Evolutionary conservation across 2,113 vertebrate species (phyloP).

Genomic region (Anolis carolinensis): DNA sequence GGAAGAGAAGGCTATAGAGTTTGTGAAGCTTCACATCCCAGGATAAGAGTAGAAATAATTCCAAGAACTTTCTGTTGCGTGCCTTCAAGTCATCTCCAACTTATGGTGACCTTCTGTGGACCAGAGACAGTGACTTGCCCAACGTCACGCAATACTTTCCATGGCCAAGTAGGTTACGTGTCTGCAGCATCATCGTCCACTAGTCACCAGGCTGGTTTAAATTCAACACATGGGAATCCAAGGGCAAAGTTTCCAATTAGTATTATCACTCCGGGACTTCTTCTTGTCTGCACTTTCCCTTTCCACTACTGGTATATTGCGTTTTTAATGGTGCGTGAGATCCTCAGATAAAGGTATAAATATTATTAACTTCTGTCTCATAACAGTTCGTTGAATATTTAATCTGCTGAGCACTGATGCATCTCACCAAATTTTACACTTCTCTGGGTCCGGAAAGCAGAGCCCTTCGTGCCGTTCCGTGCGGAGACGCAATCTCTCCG

Average conservation of each 20-base stretch:
- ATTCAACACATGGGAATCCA: too few species aligned
- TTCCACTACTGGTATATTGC: neutral
- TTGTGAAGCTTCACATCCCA: too few species aligned
- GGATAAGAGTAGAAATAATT: too few species aligned
- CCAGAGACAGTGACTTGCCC: neutral
- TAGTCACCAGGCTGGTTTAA: too few species aligned
- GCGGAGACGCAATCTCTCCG: neutral
- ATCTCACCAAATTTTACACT: neutral
- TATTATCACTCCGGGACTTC: too few species aligned
- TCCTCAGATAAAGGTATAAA: neutral
- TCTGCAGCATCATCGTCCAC: neutral
- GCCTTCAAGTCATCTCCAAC: neutral
- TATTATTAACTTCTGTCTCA: slow-evolving; percentile 4
- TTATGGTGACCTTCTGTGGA: neutral
- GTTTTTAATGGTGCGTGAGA: neutral
- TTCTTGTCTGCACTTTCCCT: too few species aligned
- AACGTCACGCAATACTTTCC: neutral
- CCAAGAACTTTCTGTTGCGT: neutral
- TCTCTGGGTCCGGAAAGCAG: neutral
- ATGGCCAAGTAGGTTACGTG: neutral
- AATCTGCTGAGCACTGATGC: neutral
- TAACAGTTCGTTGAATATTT: slow-evolving; percentile 25
- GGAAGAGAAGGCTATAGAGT: too few species aligned
- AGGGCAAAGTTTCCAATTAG: too few species aligned
- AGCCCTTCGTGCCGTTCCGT: neutral